Conservation (phyloP, 2,113 vertebrate species). For the Lonchura striata region DNA sequence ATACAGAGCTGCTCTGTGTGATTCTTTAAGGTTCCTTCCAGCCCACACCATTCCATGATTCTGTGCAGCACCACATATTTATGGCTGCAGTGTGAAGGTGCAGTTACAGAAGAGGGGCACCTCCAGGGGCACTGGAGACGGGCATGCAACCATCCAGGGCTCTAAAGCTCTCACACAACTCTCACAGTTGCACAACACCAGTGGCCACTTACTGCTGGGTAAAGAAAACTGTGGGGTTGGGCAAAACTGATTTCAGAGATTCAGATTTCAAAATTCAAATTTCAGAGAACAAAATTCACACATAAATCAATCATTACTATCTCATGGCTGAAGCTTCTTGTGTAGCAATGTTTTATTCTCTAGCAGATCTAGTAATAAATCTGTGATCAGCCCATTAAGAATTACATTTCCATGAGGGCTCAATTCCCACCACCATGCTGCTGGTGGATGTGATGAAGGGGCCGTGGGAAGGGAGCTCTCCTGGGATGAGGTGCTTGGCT, state of each 20-base stretch:
- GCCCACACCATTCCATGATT: not conserved
- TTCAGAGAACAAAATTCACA: not conserved
- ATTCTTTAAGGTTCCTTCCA: not conserved
- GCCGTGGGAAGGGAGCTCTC: not conserved
- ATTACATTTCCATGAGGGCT: not conserved
- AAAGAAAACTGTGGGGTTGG: not conserved
- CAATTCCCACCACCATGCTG: not conserved
- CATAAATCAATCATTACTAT: not conserved
- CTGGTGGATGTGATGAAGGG: fast-evolving
- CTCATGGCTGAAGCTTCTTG: not conserved
- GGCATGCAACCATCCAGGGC: not conserved
- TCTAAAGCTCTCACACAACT: not conserved
- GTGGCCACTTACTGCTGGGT: not conserved
- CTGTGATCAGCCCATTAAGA: not conserved
- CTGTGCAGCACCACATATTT: fast-evolving
- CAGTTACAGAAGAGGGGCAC: not conserved
- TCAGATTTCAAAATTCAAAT: no score
- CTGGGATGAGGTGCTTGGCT: not conserved
- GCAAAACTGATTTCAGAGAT: not conserved
- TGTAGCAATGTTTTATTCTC: not conserved
- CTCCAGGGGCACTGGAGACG: fast-evolving
- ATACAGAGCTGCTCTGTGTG: not conserved
- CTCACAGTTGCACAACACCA: not conserved
- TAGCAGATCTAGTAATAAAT: not conserved
- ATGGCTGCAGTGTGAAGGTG: not conserved